A percentile compares a stretch with the other conserved stretches of the same genome.
phyloP scores from a whole-genome alignment of 1,140 invertebrate genomes.

The Drosophila takahashii region DNA sequence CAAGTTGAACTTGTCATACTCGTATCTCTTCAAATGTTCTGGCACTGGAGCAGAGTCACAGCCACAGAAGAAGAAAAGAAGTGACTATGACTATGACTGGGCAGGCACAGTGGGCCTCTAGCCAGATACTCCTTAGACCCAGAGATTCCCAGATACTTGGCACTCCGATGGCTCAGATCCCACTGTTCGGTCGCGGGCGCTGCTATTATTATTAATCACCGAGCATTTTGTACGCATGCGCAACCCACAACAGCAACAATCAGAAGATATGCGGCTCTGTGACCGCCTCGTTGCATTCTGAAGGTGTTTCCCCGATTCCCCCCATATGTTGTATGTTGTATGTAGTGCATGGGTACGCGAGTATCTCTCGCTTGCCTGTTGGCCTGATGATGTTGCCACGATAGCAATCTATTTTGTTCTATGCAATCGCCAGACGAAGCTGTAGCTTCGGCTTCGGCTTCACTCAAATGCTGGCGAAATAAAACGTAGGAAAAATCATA shows the following conservation, averaged over 20 bases:
- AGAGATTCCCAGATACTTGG: slow-evolving; percentile 24
- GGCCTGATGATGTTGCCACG: slow-evolving; percentile 82
- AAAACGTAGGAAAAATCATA: slow-evolving; percentile 52
- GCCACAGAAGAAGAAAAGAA: slow-evolving; percentile 1
- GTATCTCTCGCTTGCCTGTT: slow-evolving; percentile 49
- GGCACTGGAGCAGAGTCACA: slow-evolving; percentile 50
- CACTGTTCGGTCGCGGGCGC: slow-evolving; percentile 61
- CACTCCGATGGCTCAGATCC: slow-evolving; percentile 13
- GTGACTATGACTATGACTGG: slow-evolving; percentile 27
- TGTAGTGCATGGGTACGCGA: slow-evolving; percentile 39
- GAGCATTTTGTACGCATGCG: slow-evolving; percentile 83
- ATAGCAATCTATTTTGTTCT: slow-evolving; percentile 84
- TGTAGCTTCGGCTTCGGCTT: slow-evolving; percentile 23
- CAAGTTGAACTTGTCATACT: slow-evolving; percentile 77
- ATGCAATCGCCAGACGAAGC: slow-evolving; percentile 62
- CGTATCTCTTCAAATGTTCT: slow-evolving; percentile 80
- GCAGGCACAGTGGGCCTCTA: slow-evolving; percentile 18
- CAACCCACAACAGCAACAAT: slow-evolving; percentile 62
- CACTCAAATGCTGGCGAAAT: slow-evolving; percentile 41
- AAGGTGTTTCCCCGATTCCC: slow-evolving; percentile 66
- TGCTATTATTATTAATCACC: slow-evolving; percentile 84
- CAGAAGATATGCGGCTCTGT: slow-evolving; percentile 64
- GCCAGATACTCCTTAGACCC: slow-evolving; percentile 1
- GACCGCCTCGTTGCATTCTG: slow-evolving; percentile 80
- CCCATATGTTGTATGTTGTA: slow-evolving; percentile 14